A percentile compares a stretch with the other conserved stretches of the same genome.
Conservation (phyloP, 2,888 invertebrate species). For the Monochamus alternatus region DNA sequence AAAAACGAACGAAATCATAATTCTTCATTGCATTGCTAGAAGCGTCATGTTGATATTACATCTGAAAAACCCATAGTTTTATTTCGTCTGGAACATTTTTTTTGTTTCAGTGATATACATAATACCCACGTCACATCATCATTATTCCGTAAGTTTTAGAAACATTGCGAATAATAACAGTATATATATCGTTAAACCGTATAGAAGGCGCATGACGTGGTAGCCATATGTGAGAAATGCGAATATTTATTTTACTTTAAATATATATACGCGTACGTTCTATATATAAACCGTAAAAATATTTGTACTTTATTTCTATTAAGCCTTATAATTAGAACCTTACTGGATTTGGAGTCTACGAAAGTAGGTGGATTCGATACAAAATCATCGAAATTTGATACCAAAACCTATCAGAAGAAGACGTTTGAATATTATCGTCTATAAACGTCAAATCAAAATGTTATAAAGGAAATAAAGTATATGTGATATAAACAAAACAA, state of each 20-base stretch:
- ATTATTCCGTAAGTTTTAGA: background rate
- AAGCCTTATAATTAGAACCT: background rate
- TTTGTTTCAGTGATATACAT: background rate
- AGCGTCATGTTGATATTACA: background rate
- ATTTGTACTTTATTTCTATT: slow-evolving; percentile 25
- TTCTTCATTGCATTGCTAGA: background rate
- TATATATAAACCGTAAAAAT: slow-evolving; percentile 47
- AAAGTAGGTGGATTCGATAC: background rate
- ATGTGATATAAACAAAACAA: no score
- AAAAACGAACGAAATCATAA: background rate
- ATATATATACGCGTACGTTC: slow-evolving; percentile 46
- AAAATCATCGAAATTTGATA: no score
- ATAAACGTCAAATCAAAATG: no score
- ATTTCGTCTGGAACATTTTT: background rate
- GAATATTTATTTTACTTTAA: slow-evolving; percentile 49
- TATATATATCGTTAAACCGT: slow-evolving; percentile 17
- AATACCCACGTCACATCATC: background rate
- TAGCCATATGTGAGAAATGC: slow-evolving; percentile 42
- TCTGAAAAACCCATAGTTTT: background rate
- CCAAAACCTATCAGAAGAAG: no score
- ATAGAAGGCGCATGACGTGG: slow-evolving; percentile 40
- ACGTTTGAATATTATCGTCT: no score
- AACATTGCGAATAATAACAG: background rate
- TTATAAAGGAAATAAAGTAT: no score
- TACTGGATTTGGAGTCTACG: background rate